A percentile compares a stretch with the other conserved stretches of the same genome.
Conservation (phyloP, 2,113 vertebrate genomes). For the Mustelus asterias region DNA sequence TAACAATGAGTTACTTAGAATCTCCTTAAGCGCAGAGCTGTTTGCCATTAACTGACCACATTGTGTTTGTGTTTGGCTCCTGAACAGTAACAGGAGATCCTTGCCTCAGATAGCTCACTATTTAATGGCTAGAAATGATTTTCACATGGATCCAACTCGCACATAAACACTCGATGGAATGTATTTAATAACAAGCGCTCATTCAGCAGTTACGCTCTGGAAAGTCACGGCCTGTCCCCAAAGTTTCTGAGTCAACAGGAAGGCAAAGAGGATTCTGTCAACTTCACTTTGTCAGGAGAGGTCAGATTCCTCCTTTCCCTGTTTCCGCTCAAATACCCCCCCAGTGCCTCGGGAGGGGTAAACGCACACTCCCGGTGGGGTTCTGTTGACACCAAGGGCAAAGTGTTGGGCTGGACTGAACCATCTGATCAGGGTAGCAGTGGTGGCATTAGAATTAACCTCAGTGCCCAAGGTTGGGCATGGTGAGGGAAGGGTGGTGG, state of each 20-base stretch:
- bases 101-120: neutral
- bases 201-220: neutral
- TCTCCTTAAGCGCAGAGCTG: neutral
- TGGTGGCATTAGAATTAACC: neutral
- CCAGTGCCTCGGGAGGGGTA: neutral
- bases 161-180: neutral
- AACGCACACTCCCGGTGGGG: no score
- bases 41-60: neutral
- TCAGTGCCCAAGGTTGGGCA: neutral
- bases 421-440: neutral
- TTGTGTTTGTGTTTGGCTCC: neutral
- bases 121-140: constrained; percentile 16
- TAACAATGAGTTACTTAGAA: neutral
- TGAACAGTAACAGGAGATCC: neutral
- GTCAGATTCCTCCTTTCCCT: neutral
- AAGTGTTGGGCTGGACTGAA: neutral
- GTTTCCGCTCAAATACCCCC: no score
- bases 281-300: neutral
- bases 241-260: neutral
- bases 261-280: neutral
- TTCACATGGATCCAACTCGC: neutral
- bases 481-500: no score
- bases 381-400: no score
- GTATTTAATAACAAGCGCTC: neutral
- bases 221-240: neutral